Evolutionary conservation across 2,888 invertebrate species (phyloP), one percentile per base, ranked within the genome.

Genomic region (Cosmia pyralina): DNA sequence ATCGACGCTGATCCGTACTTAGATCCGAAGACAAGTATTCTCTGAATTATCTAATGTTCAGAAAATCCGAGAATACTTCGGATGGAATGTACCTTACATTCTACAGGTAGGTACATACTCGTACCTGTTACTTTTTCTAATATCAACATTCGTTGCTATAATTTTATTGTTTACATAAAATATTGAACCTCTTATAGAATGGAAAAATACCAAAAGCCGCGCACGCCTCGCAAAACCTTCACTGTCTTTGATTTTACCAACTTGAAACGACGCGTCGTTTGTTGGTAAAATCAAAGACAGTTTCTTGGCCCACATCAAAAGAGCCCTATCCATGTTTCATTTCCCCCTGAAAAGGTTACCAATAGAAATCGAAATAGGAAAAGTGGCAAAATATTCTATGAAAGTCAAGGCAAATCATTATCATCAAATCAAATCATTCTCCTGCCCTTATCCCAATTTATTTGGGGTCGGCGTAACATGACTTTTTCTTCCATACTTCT

Each of bases 121-220:
- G 3, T 46, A 53, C 22, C 8, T 19, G 41, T 19, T 19, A n/a
- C 15, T 17, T 48, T 70, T 70, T 69, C 38, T n/a, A 6, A 7
- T 53, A 2, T 60, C 34, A 53, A 73, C 17, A 55, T 55, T 28
- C 13, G 15, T 22, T 28, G 46, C n/a, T 41, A 48, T 48, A 64
- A 34, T 58, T 76, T 22, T 38, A 74, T 76, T 67, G 58, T 22
- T 58, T 46, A 38, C 4, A 38, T 38, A 38, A 38, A 38, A 38
- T 17, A 28, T 75, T 55, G 13, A 46, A 77, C 22, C 19, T 17
- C 46, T 48, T 67, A 46, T 67, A 17, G 17, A 19, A 46, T 28
- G 53, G 59, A 59, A 57, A n/a, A n/a, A 55, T n/a, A 75, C 59
- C 58, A 77, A 74, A 77, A 52, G 52, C 38, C 11, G 8, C 28